phyloP scores from a whole-genome alignment of 2,797 vertebrate genomes.

The Rhabdomys pumilio region DNA sequence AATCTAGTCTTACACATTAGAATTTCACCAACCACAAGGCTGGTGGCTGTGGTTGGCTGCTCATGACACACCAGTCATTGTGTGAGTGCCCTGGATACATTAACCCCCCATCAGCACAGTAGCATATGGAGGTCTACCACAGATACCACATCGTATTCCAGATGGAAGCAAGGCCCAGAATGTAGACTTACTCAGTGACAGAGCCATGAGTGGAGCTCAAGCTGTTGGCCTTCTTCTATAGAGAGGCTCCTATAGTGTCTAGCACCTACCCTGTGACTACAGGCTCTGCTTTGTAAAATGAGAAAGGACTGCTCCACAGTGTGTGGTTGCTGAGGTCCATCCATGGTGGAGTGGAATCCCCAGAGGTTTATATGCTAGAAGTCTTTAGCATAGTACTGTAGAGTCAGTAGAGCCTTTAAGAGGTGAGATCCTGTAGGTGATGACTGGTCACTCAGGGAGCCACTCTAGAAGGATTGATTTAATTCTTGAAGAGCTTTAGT shows the following conservation, averaged over 20 bases:
- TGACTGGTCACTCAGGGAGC: background rate
- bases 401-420: background rate
- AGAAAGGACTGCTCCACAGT: background rate
- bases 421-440: no score
- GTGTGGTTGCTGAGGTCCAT: background rate
- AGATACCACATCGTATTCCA: background rate
- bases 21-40: no score
- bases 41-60: accelerated
- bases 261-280: accelerated
- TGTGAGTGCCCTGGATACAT: background rate
- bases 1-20: background rate
- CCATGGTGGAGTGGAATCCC: background rate
- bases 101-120: no score
- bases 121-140: accelerated
- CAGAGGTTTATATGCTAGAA: background rate
- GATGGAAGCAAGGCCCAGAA: background rate
- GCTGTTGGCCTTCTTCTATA: background rate
- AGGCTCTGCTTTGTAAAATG: background rate
- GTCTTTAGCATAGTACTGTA: background rate
- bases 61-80: background rate
- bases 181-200: no score
- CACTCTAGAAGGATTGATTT: background rate
- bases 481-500: background rate
- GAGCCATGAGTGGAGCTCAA: background rate
- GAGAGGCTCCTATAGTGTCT: accelerated